Conservation (phyloP, 2,113 vertebrate genomes). For the Macroglossus sobrinus region DNA sequence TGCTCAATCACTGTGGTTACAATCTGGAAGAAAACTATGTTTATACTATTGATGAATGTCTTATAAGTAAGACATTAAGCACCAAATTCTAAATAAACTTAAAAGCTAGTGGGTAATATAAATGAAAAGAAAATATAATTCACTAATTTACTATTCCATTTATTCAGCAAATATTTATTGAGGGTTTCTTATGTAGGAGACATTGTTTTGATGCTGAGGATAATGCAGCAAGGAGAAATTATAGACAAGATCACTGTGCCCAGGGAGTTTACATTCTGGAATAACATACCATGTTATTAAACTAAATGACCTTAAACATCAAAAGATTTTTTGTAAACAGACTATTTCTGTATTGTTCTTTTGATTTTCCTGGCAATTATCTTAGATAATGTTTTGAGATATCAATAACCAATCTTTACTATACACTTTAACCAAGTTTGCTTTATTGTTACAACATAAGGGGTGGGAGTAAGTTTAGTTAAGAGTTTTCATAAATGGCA, state of each 20-base stretch:
- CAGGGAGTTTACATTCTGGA: neutral
- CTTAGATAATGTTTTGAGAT: neutral
- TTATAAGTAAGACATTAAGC: neutral
- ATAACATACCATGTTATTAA: neutral
- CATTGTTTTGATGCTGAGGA: neutral
- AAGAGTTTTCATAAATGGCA: neutral
- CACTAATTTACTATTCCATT: neutral
- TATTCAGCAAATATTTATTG: neutral
- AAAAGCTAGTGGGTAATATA: neutral
- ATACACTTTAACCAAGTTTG: neutral
- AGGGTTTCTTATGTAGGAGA: neutral
- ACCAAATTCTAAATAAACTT: neutral
- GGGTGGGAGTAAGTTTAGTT: rapidly evolving
- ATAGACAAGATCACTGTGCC: neutral
- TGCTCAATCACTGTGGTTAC: neutral
- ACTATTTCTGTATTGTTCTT: neutral
- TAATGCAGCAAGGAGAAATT: neutral
- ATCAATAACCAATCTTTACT: neutral
- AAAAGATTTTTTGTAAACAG: neutral
- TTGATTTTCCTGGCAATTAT: neutral
- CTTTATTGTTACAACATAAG: neutral
- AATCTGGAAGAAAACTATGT: neutral
- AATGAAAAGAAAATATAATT: neutral
- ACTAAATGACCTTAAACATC: neutral
- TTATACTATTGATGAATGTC: neutral